These are phyloP conservation scores for Pteronura brasiliensis DNA, from an alignment of 2,113 vertebrate genomes.

Conservation along the genomic window DNA sequence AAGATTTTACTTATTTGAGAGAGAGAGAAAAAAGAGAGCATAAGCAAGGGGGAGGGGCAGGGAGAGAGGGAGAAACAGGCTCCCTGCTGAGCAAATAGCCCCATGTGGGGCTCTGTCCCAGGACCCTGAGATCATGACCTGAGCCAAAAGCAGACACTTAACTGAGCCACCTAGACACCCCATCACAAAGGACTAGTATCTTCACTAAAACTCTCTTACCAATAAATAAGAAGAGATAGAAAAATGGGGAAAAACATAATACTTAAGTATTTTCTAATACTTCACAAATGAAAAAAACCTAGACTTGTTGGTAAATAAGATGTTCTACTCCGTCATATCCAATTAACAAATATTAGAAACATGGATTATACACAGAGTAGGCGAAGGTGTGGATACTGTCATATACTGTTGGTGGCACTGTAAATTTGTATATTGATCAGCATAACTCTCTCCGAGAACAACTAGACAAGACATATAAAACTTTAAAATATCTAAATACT, in stretches of 20 bases:
- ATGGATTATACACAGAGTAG: neutral
- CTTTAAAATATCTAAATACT: neutral
- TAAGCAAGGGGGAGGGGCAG: too few relatives aligned
- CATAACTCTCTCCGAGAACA: neutral
- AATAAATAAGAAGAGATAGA: slow-evolving; percentile 10
- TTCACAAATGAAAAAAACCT: neutral
- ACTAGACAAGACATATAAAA: neutral
- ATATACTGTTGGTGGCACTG: neutral
- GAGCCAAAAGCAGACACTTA: too few relatives aligned
- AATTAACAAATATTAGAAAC: neutral
- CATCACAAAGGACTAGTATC: neutral
- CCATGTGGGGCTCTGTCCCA: too few relatives aligned
- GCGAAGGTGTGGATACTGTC: neutral
- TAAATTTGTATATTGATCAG: neutral
- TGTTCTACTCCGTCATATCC: neutral
- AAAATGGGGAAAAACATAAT: neutral
- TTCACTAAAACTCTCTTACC: neutral
- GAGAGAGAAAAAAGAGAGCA: too few relatives aligned
- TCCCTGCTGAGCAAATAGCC: too few relatives aligned
- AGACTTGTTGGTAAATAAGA: neutral
- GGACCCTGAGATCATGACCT: too few relatives aligned
- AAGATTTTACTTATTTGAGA: too few relatives aligned
- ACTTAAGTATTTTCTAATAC: neutral
- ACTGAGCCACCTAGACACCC: too few relatives aligned
- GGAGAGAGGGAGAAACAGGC: too few relatives aligned